These are phyloP conservation scores for Eristalis arbustorum DNA, from an alignment of 2,888 invertebrate genomes.

Conservation along the genomic window DNA sequence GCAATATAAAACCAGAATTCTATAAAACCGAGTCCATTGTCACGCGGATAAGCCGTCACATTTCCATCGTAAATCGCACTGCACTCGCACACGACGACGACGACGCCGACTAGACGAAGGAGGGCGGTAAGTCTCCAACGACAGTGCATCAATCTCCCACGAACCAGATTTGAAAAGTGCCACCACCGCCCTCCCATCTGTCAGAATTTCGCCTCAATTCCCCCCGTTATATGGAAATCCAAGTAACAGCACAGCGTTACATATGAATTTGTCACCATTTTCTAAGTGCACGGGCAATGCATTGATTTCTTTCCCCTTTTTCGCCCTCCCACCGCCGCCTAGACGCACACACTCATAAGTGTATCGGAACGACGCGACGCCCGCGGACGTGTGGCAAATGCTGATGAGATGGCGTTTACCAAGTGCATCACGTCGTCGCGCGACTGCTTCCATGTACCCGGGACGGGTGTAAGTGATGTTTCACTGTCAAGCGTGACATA, in stretches of 20 bases:
- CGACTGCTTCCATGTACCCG: constrained; percentile 6
- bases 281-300: constrained; percentile 3
- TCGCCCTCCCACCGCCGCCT: neutral
- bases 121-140: neutral
- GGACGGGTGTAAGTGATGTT: constrained; percentile 24
- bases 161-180: neutral
- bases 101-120: neutral
- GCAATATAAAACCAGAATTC: constrained; percentile 1
- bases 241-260: constrained; percentile 3
- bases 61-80: constrained; percentile 6
- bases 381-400: constrained; percentile 28
- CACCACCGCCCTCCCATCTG: neutral
- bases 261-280: constrained; percentile 23
- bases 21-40: constrained; percentile 11
- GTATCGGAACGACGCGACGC: neutral
- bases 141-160: constrained; percentile 21
- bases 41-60: neutral
- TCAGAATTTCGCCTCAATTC: neutral
- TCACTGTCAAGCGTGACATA: constrained; percentile 47
- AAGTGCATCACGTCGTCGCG: constrained; percentile 17
- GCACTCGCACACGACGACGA: neutral
- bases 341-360: neutral
- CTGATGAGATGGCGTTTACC: constrained; percentile 24
- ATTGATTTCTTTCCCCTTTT: neutral
- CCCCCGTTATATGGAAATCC: constrained; percentile 8